Base-by-base conservation (phyloP, 1,140 invertebrate genomes). In the Drosophila guanche region DNA sequence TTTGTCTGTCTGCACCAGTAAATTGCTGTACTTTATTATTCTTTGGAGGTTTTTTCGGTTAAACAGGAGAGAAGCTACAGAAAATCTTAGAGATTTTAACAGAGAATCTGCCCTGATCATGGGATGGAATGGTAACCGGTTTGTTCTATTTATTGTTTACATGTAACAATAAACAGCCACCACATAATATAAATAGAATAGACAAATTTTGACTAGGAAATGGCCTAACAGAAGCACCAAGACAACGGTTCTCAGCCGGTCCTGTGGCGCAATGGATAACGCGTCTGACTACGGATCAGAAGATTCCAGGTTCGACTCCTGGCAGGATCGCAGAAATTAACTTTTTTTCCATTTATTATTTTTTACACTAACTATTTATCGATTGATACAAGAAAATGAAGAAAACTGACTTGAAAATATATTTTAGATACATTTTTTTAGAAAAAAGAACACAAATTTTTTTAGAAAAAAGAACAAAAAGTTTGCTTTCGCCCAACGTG, bases 301-400 rank as follows among this genome's bases (percentile, higher is more conserved):
- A 94, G 93, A 94, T 94, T 94, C 93, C 93, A 94, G 94, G 94
- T 94, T 94, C 94, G 93, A 94, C 93, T 94, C 94, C 94, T 94
- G 93, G 93, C 94, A 93, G 92, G 93, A 93, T 94, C 93, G 93
- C 33, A 37, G 3, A 37, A 4, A 37, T 37, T 2, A 4, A 3
- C 5, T 37, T 14, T 46, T 70, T 46, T 50, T 14, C 16, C 16
- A 6, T 5, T 8, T 25, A 20, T 40, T 53, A 42, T 12, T 23
- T 43, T n/a, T 12, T 20, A 5, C 1, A 20, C 16, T 20, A 20
- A 20, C 16, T 20, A 20, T 20, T 20, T 20, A 1, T 1, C 16
- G 16, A 20, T 20, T 20, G 16, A 20, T 20, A 20, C 0, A 20
- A 20, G 22, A 46, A 45, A 45, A 22, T 48, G 41, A 1, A 10